Conservation (phyloP, 2,888 invertebrate species). For the Spialia ferax region DNA sequence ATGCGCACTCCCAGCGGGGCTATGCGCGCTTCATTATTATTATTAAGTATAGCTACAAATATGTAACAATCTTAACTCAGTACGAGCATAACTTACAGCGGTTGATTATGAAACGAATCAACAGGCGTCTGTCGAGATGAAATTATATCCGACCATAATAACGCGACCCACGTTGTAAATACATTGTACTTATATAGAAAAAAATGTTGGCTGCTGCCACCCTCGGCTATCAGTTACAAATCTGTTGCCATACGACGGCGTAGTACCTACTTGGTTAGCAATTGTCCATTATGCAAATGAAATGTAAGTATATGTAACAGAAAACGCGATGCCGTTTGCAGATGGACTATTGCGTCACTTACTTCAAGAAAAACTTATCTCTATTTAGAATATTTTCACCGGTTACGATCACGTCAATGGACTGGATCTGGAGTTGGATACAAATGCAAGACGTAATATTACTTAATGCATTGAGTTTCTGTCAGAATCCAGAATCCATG, state of each 20-base stretch:
- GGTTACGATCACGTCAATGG: conserved; percentile 1
- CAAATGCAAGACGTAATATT: background rate
- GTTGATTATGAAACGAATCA: conserved; percentile 27
- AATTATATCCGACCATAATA: conserved; percentile 28
- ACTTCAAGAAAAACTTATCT: background rate
- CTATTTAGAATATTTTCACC: background rate
- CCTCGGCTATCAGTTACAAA: conserved; percentile 5
- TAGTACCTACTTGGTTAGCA: background rate
- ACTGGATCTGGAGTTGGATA: background rate
- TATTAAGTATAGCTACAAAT: background rate
- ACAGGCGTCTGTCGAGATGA: conserved; percentile 29
- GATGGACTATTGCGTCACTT: conserved; percentile 8
- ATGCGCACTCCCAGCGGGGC: too few species aligned
- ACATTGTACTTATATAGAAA: background rate
- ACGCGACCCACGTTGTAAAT: conserved; percentile 16
- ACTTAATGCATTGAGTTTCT: too few species aligned
- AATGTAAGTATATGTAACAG: background rate
- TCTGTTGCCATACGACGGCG: conserved; percentile 7
- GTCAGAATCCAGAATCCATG: too few species aligned
- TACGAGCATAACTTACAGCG: conserved; percentile 10
- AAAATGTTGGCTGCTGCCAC: conserved; percentile 5
- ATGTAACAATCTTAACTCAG: background rate
- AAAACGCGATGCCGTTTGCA: conserved; percentile 10
- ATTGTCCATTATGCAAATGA: conserved; percentile 8
- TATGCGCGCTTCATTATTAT: too few species aligned